Percentiles rank a stretch among this genome's conserved stretches.
phyloP scores from a whole-genome alignment of 2,797 vertebrate genomes.

The Myiotriccus ornatus region DNA sequence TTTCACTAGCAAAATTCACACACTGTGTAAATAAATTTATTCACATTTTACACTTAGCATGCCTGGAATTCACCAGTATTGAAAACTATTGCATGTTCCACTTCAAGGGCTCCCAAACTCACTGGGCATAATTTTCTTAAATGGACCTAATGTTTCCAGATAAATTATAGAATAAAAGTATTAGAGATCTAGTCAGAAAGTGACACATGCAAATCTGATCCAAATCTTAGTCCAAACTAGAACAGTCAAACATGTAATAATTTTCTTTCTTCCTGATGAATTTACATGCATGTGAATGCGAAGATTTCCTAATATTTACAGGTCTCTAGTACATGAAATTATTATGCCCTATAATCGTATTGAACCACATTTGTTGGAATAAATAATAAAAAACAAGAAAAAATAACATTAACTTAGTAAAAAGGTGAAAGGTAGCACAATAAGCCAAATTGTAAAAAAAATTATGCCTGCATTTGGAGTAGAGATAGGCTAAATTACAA shows the following conservation, averaged over 20 bases:
- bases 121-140: background rate
- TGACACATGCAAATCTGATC: background rate
- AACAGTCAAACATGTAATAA: rapidly evolving
- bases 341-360: background rate
- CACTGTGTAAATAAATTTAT: background rate
- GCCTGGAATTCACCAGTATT: background rate
- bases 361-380: background rate
- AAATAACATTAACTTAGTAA: background rate
- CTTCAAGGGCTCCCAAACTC: background rate
- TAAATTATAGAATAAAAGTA: background rate
- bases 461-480: background rate
- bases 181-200: background rate
- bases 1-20: background rate
- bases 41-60: background rate
- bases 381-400: background rate
- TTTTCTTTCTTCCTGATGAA: background rate
- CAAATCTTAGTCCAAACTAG: background rate
- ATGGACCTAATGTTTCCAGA: background rate
- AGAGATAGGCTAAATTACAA: background rate
- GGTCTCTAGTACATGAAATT: background rate
- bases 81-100: background rate
- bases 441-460: background rate
- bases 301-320: background rate
- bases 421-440: background rate
- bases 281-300: background rate